phyloP scores from a whole-genome alignment of 2,888 invertebrate genomes.

The Fragum whitleyi region DNA sequence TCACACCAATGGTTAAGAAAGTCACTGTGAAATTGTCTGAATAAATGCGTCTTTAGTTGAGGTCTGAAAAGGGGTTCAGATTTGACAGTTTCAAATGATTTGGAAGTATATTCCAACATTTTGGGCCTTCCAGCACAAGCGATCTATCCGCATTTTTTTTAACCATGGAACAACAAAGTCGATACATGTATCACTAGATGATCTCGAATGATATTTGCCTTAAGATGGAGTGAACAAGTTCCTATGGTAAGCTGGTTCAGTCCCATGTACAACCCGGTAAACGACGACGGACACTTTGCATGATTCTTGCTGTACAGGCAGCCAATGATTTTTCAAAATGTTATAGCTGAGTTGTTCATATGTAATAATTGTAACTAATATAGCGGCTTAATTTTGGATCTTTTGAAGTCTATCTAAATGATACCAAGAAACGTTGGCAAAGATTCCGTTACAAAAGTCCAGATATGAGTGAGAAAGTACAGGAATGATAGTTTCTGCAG shows the following conservation, averaged over 20 bases:
- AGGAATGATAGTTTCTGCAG: no score
- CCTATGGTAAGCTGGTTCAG: background rate
- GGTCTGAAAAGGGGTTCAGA: background rate
- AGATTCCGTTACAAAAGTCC: no score
- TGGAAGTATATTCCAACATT: slow-evolving; percentile 1
- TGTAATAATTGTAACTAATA: slow-evolving; percentile 23
- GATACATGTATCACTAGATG: background rate
- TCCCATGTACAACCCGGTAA: slow-evolving; percentile 13
- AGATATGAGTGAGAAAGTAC: no score
- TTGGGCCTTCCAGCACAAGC: background rate
- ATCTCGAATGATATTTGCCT: background rate
- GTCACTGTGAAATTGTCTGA: background rate
- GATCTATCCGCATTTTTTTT: background rate
- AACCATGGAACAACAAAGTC: background rate
- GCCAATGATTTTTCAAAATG: slow-evolving; percentile 41
- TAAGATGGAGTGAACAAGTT: background rate
- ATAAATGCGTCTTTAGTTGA: background rate
- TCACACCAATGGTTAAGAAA: no score
- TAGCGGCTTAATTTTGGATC: slow-evolving; percentile 32
- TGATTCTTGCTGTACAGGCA: slow-evolving; percentile 39
- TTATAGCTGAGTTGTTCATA: slow-evolving; percentile 26
- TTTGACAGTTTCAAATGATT: background rate
- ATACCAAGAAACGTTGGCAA: slow-evolving; percentile 15
- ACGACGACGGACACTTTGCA: slow-evolving; percentile 40
- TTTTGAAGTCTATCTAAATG: slow-evolving; percentile 31